Evolutionary conservation across 2,113 vertebrate species (phyloP).

Genomic region (Eublepharis macularius): DNA sequence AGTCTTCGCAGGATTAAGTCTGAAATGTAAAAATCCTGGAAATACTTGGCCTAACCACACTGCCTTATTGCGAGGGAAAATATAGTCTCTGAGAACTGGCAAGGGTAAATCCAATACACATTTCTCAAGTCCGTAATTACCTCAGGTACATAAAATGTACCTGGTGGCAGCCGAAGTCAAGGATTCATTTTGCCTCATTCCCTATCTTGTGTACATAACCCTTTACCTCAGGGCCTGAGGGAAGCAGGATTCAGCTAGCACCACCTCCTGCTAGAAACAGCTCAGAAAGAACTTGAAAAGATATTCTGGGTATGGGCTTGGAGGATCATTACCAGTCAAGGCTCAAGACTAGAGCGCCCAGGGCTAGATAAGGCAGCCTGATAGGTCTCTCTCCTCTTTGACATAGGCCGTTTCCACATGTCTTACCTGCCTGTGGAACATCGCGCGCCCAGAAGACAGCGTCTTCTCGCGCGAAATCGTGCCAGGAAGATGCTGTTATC

Average conservation of each 20-base stretch:
- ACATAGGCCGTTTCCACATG: too few species aligned
- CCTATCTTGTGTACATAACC: background rate
- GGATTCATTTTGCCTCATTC: background rate
- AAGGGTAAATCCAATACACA: background rate
- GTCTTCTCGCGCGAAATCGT: too few species aligned
- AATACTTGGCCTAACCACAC: background rate
- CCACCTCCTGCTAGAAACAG: too few species aligned
- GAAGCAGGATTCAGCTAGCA: too few species aligned
- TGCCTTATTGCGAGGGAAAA: background rate
- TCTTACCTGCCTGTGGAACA: too few species aligned
- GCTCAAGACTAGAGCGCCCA: too few species aligned
- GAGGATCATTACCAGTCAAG: background rate
- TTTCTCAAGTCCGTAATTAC: background rate
- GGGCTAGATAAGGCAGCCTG: background rate
- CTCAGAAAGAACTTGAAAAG: background rate
- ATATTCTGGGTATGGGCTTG: background rate
- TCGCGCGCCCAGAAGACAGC: too few species aligned
- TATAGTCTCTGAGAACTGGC: background rate
- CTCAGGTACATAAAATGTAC: background rate
- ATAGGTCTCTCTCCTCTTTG: background rate
- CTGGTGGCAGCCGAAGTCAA: background rate
- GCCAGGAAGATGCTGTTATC: too few species aligned
- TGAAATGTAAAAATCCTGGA: background rate
- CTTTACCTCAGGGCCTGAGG: background rate
- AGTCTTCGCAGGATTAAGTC: background rate